Conservation (phyloP, 2,888 invertebrate species). For the Ommatoiulus sabulosus region DNA sequence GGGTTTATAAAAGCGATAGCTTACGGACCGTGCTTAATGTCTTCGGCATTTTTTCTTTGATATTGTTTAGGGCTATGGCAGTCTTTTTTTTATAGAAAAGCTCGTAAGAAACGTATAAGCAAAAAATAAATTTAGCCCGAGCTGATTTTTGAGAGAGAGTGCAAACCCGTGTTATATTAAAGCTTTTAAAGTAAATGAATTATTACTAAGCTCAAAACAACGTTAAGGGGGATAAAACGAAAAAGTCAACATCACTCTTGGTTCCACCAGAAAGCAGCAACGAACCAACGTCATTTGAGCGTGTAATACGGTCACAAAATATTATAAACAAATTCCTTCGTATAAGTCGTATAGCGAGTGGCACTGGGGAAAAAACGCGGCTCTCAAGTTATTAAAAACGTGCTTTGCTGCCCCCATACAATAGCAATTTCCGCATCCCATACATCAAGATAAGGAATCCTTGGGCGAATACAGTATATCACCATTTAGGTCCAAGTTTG, state of each 20-base stretch:
- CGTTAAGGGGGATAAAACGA: constrained; percentile 30
- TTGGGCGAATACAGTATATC: not conserved
- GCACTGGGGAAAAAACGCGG: not conserved
- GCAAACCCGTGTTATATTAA: constrained; percentile 41
- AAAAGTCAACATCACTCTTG: constrained; percentile 37
- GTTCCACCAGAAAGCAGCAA: not conserved
- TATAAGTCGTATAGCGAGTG: not conserved
- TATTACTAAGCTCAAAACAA: constrained; percentile 41
- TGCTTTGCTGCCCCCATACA: not conserved
- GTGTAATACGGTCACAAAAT: constrained; percentile 33
- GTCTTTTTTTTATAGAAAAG: not conserved
- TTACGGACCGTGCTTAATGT: not conserved
- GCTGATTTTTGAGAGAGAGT: constrained; percentile 28
- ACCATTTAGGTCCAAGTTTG: not conserved
- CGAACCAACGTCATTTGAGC: not conserved
- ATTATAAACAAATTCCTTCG: constrained; percentile 18
- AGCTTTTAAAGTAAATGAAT: constrained; percentile 48
- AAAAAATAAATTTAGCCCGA: not conserved
- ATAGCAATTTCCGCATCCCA: not conserved
- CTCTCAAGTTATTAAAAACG: constrained; percentile 8
- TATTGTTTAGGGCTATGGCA: not conserved
- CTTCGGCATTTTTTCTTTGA: not conserved
- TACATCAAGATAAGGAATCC: not conserved
- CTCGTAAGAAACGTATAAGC: not conserved
- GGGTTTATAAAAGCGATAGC: not conserved